A percentile compares a stretch with the other conserved stretches of the same genome.
Conservation (phyloP, 2,113 vertebrate species). For the Pangasianodon hypophthalmus region DNA sequence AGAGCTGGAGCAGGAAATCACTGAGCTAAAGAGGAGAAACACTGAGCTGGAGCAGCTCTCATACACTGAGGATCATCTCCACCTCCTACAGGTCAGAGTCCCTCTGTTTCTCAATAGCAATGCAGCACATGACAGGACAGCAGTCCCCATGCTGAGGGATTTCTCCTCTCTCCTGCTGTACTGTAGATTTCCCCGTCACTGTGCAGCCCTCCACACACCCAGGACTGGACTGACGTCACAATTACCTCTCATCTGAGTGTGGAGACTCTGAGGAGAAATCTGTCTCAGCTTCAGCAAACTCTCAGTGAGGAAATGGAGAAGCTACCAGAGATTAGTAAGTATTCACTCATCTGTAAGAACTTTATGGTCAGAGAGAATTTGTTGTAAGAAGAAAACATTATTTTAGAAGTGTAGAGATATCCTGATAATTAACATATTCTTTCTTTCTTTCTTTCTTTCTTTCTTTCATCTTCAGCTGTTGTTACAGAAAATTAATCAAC, state of each 20-base stretch:
- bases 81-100: constrained; percentile 3
- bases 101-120: not conserved
- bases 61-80: constrained; percentile 24
- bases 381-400: no score
- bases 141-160: constrained; percentile 22
- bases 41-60: not conserved
- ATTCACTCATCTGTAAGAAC: not conserved
- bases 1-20: constrained; percentile 23
- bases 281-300: not conserved
- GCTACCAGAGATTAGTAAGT: not conserved
- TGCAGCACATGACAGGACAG: constrained; percentile 35
- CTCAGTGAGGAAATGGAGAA: not conserved
- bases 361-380: no score
- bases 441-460: no score
- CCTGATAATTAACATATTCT: no score
- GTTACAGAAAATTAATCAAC: no score
- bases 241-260: not conserved
- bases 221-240: not conserved
- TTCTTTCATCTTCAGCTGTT: no score
- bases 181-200: constrained; percentile 28
- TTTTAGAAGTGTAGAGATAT: no score
- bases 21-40: constrained; percentile 21
- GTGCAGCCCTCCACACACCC: constrained; percentile 14
- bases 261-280: not conserved
- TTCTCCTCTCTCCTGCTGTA: constrained; percentile 34